Conservation (phyloP, 2,888 invertebrate species). For the Cantharis rustica region DNA sequence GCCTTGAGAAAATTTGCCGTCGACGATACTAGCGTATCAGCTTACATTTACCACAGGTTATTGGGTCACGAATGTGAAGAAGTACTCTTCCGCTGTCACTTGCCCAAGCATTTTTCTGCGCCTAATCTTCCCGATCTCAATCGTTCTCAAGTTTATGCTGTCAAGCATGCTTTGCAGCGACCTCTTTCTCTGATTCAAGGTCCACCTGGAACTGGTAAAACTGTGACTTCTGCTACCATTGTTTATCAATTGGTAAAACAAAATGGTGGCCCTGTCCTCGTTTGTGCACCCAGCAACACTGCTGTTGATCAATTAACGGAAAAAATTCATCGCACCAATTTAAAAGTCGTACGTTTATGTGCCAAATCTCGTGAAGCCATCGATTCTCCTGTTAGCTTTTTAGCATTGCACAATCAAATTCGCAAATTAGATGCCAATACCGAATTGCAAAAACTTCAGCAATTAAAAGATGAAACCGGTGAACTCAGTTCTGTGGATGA, state of each 20-base stretch:
- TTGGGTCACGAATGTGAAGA: constrained; percentile 95
- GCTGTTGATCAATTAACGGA: constrained; percentile 99
- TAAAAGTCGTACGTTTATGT: constrained; percentile 92
- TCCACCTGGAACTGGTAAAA: constrained; percentile 97
- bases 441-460: constrained; percentile 93
- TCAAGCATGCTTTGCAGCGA: constrained; percentile 95
- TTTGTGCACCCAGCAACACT: constrained; percentile 98
- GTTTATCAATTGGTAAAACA: constrained; percentile 97
- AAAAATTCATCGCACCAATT: constrained; percentile 95
- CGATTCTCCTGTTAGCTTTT: constrained; percentile 95
- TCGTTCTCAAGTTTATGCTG: constrained; percentile 97
- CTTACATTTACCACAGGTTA: constrained; percentile 96
- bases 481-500: constrained; percentile 96
- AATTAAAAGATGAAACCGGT: constrained; percentile 97
- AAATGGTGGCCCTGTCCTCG: constrained; percentile 91
- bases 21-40: constrained; percentile 95
- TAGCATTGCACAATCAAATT: constrained; percentile 97
- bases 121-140: constrained; percentile 98
- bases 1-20: constrained; percentile 95
- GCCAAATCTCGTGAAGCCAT: constrained; percentile 98
- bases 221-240: constrained; percentile 98
- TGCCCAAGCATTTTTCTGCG: constrained; percentile 96
- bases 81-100: constrained; percentile 84
- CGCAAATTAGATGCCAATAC: constrained; percentile 91
- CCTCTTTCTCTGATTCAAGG: constrained; percentile 97